Percentiles rank a stretch among this genome's conserved stretches.
These are phyloP conservation scores for Sylvilagus floridanus DNA, from an alignment of 2,797 vertebrate species.

Conservation along the genomic window DNA sequence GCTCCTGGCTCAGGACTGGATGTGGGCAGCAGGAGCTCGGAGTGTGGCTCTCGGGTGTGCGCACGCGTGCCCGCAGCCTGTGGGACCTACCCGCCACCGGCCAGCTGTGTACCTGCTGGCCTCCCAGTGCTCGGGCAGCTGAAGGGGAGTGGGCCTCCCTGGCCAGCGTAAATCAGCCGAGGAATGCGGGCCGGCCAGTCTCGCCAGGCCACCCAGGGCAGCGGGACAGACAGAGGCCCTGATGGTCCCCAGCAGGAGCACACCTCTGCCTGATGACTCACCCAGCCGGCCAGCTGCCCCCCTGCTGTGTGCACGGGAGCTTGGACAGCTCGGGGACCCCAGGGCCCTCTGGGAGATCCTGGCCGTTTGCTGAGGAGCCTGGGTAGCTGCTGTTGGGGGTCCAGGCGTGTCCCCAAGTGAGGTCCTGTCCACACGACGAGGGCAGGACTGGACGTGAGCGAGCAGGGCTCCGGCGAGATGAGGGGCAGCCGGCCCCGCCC, in stretches of 20 bases:
- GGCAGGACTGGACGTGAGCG: not conserved
- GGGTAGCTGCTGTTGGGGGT: too few species aligned
- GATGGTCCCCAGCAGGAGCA: not conserved
- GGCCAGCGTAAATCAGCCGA: slow-evolving; percentile 83
- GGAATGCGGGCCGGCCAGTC: slow-evolving; percentile 83
- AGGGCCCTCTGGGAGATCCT: too few species aligned
- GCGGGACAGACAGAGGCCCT: slow-evolving; percentile 9
- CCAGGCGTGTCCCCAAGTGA: too few species aligned
- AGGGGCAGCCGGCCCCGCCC: not conserved
- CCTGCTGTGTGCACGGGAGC: not conserved
- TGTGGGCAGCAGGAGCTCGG: not conserved
- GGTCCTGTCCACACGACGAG: accelerated
- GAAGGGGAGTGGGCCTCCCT: slow-evolving; percentile 36
- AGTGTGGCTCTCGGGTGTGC: not conserved
- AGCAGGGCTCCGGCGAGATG: too few species aligned
- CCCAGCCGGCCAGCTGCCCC: not conserved
- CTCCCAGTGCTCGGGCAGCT: not conserved
- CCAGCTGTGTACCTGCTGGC: slow-evolving; percentile 16
- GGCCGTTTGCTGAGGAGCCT: too few species aligned
- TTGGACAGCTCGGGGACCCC: not conserved
- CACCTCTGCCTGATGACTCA: not conserved
- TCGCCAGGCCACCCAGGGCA: slow-evolving; percentile 29
- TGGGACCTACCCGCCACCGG: not conserved
- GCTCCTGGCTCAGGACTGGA: too few species aligned
- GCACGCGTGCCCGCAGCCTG: not conserved